Evolutionary conservation across 2,113 vertebrate species (phyloP), one percentile per base, ranked within the genome.

Genomic region (Peromyscus californicus): DNA sequence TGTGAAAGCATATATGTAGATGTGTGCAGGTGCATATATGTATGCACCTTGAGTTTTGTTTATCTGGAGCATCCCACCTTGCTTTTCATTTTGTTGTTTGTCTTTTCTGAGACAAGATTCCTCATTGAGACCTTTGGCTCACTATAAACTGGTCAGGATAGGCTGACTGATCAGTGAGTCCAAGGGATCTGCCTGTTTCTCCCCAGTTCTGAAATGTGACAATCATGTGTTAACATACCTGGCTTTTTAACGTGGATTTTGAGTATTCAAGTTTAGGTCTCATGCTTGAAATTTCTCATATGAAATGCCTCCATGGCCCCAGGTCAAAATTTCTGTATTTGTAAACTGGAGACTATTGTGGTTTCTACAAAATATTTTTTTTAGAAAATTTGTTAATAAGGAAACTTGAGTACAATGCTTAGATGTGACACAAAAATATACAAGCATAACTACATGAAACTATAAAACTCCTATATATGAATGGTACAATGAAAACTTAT

Each of bases 321-420:
- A 57, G 51, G 22, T 82, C 10, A 11, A 4, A 13, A 31, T 80
- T 85, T 97, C 65, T 85, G 70, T 12, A 42, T 65, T 51, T 70
- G 31, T 91, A 96, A 89, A 63, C 36, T 67, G 42, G 39, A 26
- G 67, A 65, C 16, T 19, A 75, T 24, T 82, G 21, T 21, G 31
- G 7, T 72, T 54, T 19, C 83, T 82, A 82, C 11, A 61, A 70
- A 36, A 83, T 63, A 70, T 79, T 86, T 13, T 31, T 91, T 13
- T 31, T 91, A 59, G 67, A 89, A 92, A 59, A 74, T 39, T 92
- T 22, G 12, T 45, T 90, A 63, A 96, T 69, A 93, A 57, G 57
- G 29, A 63, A 45, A 5, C 39, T 84, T 36, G 16, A 22, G 61
- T 72, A 89, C n/a, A 78, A 70, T 33, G 36, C 39, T 90, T 85